A percentile compares a stretch with the other conserved stretches of the same genome.
phyloP scores from a whole-genome alignment of 1,140 invertebrate genomes.

The Mercenaria mercenaria region DNA sequence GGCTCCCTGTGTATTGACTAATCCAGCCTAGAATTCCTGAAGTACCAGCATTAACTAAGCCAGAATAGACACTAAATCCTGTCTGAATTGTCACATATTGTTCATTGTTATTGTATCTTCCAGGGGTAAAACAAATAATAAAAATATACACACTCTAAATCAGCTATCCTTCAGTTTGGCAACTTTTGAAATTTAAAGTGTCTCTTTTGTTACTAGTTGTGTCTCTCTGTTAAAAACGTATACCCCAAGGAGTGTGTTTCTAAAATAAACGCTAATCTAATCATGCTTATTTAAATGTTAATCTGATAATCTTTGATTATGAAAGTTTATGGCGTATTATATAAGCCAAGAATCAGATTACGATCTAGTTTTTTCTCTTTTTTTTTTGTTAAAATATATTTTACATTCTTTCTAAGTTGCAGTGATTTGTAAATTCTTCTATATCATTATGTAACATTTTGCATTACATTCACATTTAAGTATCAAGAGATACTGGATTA shows the following conservation, averaged over 20 bases:
- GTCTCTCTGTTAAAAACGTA: neutral
- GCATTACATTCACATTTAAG: no score
- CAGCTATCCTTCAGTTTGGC: neutral
- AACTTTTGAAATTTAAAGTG: neutral
- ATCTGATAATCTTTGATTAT: slow-evolving; percentile 12
- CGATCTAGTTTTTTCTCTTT: no score
- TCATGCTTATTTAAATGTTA: neutral
- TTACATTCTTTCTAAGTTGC: no score
- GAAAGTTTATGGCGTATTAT: neutral
- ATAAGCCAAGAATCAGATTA: neutral
- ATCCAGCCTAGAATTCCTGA: neutral
- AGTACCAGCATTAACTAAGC: neutral
- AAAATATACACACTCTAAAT: neutral
- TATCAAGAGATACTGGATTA: no score
- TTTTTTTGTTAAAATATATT: no score
- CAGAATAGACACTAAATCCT: neutral
- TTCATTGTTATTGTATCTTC: neutral
- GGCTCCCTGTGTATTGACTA: neutral
- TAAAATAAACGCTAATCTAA: neutral
- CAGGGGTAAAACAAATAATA: slow-evolving; percentile 3
- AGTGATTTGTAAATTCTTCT: no score
- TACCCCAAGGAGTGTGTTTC: neutral
- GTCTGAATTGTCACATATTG: neutral
- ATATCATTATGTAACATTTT: no score
- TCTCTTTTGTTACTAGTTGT: neutral